Base-by-base conservation (phyloP, 2,888 invertebrate genomes). In the Bhutanitis thaidina region DNA sequence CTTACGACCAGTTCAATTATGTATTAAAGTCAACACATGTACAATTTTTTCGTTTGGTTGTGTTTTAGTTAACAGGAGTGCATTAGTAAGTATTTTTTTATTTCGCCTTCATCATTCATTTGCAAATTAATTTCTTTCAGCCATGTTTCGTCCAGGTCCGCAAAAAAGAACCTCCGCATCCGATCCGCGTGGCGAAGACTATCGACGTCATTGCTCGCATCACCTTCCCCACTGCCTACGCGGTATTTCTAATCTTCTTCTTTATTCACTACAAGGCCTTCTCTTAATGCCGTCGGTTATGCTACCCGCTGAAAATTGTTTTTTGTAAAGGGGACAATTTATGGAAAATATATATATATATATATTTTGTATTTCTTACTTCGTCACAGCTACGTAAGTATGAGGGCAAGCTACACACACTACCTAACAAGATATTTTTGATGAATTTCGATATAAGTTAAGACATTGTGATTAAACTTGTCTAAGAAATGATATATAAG, bases 171-270 rank as follows among this genome's bases (percentile, higher is more conserved):
- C 96, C 96, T 57, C 96, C 96, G 41, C 97, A 97, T 90, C 97
- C 97, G 55, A 97, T 97, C 71, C 92, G 97, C 69, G 96, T 97
- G 71, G 97, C 97, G 67, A 97, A 97, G 91, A 97, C 97, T 55
- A 97, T 97, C 82, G 97, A 97, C 90, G 97, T 97, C 68, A 96
- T 97, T 78, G 96, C 97, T 55, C 93, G 97, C 84, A 96, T 97
- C 83, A 96, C 96, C 68, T 97, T 97, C 91, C 97, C 97, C 67
- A 94, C 95, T 69, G 96, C 97, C 75, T 97, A 96, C 89, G 94
- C 96, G 78, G 94, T 97, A 80, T 97, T 97, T 91, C 93, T 97
- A 74, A 95, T 96, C 82, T 97, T 97, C 91, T 97, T 97, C 92
- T 97, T 97, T 91, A 95, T 96, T 76, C 96, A 96, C 91, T 97